Conservation (phyloP, 2,113 vertebrate species). For the Opisthocomus hoazin region DNA sequence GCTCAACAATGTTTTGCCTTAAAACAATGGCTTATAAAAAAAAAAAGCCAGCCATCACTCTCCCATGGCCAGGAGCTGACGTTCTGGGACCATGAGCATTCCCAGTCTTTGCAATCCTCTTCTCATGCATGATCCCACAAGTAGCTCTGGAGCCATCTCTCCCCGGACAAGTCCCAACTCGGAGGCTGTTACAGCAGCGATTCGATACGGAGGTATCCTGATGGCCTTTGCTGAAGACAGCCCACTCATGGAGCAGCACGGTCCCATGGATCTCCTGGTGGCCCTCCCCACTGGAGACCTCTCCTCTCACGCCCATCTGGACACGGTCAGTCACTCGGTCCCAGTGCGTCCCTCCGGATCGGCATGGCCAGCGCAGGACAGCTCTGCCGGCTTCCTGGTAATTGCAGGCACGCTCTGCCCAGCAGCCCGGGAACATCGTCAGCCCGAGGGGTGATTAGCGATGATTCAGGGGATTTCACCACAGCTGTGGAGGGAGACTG, state of each 20-base stretch:
- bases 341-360: fast-evolving
- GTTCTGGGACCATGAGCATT: neutral
- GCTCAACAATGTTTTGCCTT: neutral
- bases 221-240: neutral
- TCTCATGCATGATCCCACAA: neutral
- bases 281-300: neutral
- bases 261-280: neutral
- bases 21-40: neutral
- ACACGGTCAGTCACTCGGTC: fast-evolving
- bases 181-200: neutral
- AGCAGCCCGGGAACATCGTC: neutral
- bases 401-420: neutral
- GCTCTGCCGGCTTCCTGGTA: fast-evolving
- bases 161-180: neutral
- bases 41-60: neutral
- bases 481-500: neutral
- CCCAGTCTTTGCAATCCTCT: neutral
- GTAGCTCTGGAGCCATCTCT: neutral
- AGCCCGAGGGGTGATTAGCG: neutral
- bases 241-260: neutral
- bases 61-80: neutral
- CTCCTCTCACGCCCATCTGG: neutral
- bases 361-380: fast-evolving
- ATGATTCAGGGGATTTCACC: constrained; percentile 27
- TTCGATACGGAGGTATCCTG: fast-evolving